Evolutionary conservation across 2,113 vertebrate genomes (phyloP), one percentile per base, ranked within the genome.

Genomic region (Zingel zingel): DNA sequence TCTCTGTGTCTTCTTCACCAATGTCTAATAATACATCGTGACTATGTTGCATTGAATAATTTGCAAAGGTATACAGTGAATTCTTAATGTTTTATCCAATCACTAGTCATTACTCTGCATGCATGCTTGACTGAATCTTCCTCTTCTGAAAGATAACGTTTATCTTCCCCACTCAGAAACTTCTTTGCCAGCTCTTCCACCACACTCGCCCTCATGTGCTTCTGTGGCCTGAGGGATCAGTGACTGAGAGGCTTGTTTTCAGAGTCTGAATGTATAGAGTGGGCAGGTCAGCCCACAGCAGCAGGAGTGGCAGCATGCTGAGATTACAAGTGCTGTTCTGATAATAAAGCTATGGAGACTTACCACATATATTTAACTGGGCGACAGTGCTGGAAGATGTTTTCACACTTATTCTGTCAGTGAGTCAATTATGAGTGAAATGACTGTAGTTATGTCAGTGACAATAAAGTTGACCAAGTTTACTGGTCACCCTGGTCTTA

Each of bases 231-330:
- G 47, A 78, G 48, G 15, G 51, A 50, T 56, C 39, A 25, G 19
- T 83, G 81, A 68, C 66, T 66, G 51, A 58, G 70, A 82, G 48
- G 74, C 54, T 83, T 89, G 67, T 82, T 76, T 78, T 79, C 62
- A 62, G 43, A 73, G 54, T 77, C 48, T 81, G 75, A 53, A 74
- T 85, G 30, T 51, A 61, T 6, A 51, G 75, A n/a, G 77, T 50
- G 58, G 70, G 86, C 39, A 63, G 63, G 63, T 79, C 79, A 57
- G 39, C 62, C 61, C 43, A 27, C 70, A 69, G 70, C 82, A 70
- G 53, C 66, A 74, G 81, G 69, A 81, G 47, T 72, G 75, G 58
- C 61, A 72, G 81, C 77, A 90, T 70, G 79, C 48, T 68, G 50
- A 87, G 63, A 78, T 75, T 14, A 65, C n/a, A 84, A 74, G 83